phyloP scores from a whole-genome alignment of 2,888 invertebrate genomes.

The Plebejus melissa region DNA sequence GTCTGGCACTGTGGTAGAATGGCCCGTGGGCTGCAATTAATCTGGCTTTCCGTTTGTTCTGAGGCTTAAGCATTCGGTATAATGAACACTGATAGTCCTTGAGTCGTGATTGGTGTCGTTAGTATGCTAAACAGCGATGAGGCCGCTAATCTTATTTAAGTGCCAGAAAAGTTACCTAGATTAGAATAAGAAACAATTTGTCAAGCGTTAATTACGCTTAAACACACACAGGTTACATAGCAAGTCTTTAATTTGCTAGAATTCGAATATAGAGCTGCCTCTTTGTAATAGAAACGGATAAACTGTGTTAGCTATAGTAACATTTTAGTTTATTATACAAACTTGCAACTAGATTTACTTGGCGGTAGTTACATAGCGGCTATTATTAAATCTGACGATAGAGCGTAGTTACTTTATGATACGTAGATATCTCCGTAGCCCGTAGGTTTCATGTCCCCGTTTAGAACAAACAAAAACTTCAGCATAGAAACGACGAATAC shows the following conservation, averaged over 20 bases:
- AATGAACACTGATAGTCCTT: slow-evolving; percentile 48
- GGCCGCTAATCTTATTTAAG: slow-evolving; percentile 35
- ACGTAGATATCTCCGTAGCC: neutral
- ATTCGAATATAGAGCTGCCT: too few relatives aligned
- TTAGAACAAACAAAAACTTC: slow-evolving; percentile 14
- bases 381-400: neutral
- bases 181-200: neutral
- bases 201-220: neutral
- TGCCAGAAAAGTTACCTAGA: slow-evolving; percentile 28
- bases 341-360: neutral
- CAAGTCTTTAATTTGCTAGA: too few relatives aligned
- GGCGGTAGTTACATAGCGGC: neutral
- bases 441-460: neutral
- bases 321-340: too few relatives aligned
- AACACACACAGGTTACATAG: neutral
- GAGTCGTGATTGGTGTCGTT: slow-evolving; percentile 56
- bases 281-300: too few relatives aligned
- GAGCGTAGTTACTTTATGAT: neutral
- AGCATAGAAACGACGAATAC: neutral
- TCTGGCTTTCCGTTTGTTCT: slow-evolving; percentile 46
- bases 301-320: too few relatives aligned
- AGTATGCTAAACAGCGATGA: slow-evolving; percentile 53
- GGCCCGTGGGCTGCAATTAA: slow-evolving; percentile 52
- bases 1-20: slow-evolving; percentile 37
- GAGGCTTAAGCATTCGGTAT: slow-evolving; percentile 47